Evolutionary conservation across 2,113 vertebrate species (phyloP), one percentile per base, ranked within the genome.

Genomic region (Saiga tatarica): DNA sequence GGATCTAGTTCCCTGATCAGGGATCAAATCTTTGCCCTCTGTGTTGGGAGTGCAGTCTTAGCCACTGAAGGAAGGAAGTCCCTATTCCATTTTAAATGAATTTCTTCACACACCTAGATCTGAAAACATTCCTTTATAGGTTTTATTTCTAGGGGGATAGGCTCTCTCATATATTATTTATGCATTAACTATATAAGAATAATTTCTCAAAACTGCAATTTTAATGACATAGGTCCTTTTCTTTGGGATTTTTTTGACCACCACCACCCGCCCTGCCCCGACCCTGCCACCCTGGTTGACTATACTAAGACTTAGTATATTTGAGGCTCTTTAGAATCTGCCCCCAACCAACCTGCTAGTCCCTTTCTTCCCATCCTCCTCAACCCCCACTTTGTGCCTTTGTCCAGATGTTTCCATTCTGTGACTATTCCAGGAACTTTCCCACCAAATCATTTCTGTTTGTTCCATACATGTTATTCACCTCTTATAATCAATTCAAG

Each of bases 251-350:
- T 78, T 36, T 47, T 19, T 39, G 74, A 53, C 26, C 14, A 25
- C 21, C 23, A 3, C 21, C 2, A 3, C 67, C 11, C 5, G 0
- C 11, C 0, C 9, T 33, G 17, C 33, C 33, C 64, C 33, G 17
- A 10, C 6, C 60, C 6, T 15, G 3, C 14, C 60, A 36, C 23
- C 25, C 52, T 57, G 0, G 0, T 33, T 42, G 39, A 81, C 74
- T 36, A 53, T 13, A 96, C 71, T 60, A 53, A 50, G 67, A 85
- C 26, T 57, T 53, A 17, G 50, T 8, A 11, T 86, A 47, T 64
- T 88, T 55, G 67, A 88, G 76, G 60, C 7, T 23, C 53, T 62
- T 76, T 19, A 52, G 53, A 87, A 92, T 42, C 33, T 36, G 26
- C 15, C 17, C 10, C 64, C 39, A 50, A 10, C 9, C 30, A 42